Percentiles rank a stretch among this genome's conserved stretches.
Conservation (phyloP, 2,888 invertebrate genomes). For the Lasioglossum zephyrum region DNA sequence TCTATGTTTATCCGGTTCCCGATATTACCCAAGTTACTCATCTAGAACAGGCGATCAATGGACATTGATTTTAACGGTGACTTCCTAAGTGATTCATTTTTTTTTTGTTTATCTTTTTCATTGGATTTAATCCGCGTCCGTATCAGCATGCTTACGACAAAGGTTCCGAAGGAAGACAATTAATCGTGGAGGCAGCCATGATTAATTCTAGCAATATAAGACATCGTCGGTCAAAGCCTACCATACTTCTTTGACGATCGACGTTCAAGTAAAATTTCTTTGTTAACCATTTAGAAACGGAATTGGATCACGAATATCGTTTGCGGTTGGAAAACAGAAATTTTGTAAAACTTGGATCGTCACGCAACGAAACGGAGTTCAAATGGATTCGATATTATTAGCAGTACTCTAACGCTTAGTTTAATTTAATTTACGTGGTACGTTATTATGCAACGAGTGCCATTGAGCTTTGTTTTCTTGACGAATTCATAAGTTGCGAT, state of each 20-base stretch:
- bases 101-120: not conserved
- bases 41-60: constrained; percentile 25
- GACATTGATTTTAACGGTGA: constrained; percentile 28
- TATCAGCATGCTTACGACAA: constrained; percentile 25
- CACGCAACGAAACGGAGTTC: not conserved
- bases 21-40: constrained; percentile 36
- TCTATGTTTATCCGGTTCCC: constrained; percentile 53
- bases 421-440: constrained; percentile 24
- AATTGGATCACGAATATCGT: not conserved
- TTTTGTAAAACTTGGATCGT: constrained; percentile 7
- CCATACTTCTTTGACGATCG: not conserved
- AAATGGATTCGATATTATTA: constrained; percentile 9
- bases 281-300: not conserved
- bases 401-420: constrained; percentile 21
- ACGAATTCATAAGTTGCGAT: constrained; percentile 20
- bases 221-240: not conserved
- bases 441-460: constrained; percentile 24
- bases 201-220: constrained; percentile 40
- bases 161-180: constrained; percentile 66
- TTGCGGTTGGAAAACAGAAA: not conserved
- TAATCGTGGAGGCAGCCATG: constrained; percentile 57
- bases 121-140: constrained; percentile 23
- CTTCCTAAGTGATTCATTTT: constrained; percentile 1
- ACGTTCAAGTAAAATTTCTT: not conserved
- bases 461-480: constrained; percentile 26